Evolutionary conservation across 2,113 vertebrate species (phyloP).

Genomic region (Furnarius figulus): DNA sequence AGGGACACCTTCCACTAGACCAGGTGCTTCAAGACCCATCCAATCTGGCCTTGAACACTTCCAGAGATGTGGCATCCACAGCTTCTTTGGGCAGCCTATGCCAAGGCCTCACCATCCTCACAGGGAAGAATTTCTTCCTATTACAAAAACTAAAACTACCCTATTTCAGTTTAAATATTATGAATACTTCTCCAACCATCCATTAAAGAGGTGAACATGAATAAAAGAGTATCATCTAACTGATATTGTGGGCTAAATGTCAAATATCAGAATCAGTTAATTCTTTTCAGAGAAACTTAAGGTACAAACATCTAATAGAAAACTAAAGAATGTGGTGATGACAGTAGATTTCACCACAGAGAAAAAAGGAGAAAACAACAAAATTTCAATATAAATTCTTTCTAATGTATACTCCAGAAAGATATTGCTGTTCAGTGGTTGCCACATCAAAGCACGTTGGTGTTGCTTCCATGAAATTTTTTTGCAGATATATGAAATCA

Average conservation of each 20-base stretch:
- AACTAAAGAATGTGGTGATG: not conserved
- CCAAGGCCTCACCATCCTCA: not conserved
- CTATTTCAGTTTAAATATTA: not conserved
- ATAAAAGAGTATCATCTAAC: not conserved
- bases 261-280: not conserved
- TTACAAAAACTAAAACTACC: not conserved
- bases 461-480: not conserved
- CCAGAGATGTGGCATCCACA: not conserved
- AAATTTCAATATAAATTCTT: not conserved
- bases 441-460: not conserved
- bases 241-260: not conserved
- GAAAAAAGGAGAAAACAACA: not conserved
- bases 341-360: not conserved
- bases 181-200: not conserved
- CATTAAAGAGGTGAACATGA: not conserved
- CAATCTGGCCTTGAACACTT: rapidly evolving
- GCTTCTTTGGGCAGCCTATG: not conserved
- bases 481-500: not conserved
- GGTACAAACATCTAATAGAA: not conserved
- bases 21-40: not conserved
- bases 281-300: not conserved
- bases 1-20: not conserved
- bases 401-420: not conserved
- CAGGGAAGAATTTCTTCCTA: not conserved
- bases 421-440: not conserved